Evolutionary conservation across 2,797 vertebrate species (phyloP).

Genomic region (Sternarchorhynchus goeldii): DNA sequence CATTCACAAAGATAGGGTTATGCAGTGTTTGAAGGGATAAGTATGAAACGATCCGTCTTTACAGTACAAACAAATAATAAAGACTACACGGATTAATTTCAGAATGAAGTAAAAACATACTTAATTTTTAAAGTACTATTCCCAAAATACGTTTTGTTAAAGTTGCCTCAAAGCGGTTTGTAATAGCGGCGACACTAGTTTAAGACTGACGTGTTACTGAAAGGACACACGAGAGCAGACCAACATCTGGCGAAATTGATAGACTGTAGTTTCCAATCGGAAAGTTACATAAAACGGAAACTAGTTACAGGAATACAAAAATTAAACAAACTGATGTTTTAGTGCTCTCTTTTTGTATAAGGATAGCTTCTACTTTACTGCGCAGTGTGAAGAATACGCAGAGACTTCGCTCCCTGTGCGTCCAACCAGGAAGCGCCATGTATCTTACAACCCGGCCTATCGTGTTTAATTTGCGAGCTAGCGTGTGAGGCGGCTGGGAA

Average conservation of each 20-base stretch:
- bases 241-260: neutral
- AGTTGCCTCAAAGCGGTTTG: neutral
- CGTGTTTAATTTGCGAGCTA: too few species aligned
- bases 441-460: neutral
- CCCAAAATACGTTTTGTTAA: too few species aligned
- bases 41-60: too few species aligned
- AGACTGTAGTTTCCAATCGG: too few species aligned
- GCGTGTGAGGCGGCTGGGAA: too few species aligned
- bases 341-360: neutral
- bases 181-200: neutral
- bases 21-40: too few species aligned
- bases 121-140: neutral
- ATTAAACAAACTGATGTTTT: neutral
- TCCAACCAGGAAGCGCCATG: conserved; percentile 42
- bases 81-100: too few species aligned
- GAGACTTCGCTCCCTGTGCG: neutral
- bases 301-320: neutral
- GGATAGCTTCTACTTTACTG: too few species aligned
- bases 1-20: too few species aligned
- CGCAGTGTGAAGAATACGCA: too few species aligned
- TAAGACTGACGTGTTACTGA: conserved; percentile 13
- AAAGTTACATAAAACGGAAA: too few species aligned
- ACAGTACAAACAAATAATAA: too few species aligned
- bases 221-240: neutral
- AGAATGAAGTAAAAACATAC: neutral